Evolutionary conservation across 1,140 invertebrate species (phyloP).

Genomic region (Lordiphosa stackelbergi): DNA sequence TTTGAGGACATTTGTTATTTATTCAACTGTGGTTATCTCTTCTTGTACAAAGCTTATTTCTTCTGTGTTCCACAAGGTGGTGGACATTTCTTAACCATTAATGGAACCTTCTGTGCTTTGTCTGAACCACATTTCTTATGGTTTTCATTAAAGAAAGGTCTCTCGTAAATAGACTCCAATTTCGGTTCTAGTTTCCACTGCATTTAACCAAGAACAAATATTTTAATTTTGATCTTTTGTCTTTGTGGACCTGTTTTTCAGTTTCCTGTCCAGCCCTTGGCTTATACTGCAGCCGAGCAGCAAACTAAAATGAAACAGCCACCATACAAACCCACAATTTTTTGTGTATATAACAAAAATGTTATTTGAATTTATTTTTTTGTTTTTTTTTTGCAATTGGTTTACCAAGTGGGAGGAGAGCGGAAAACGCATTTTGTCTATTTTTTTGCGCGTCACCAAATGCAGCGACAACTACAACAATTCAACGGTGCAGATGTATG

Average conservation of each 20-base stretch:
- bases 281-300: slow-evolving; percentile 30
- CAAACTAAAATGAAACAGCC: slow-evolving; percentile 50
- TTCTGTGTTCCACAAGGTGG: no score
- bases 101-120: no score
- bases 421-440: slow-evolving; percentile 55
- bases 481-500: slow-evolving; percentile 25
- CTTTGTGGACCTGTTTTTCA: background rate
- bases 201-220: no score
- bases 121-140: no score
- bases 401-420: background rate
- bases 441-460: slow-evolving; percentile 53
- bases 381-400: slow-evolving; percentile 28
- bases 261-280: slow-evolving; percentile 30
- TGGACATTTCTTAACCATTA: no score
- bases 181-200: no score
- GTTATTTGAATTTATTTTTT: slow-evolving; percentile 72
- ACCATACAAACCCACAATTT: slow-evolving; percentile 19
- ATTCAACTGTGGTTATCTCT: no score
- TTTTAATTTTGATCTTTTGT: no score
- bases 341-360: slow-evolving; percentile 60
- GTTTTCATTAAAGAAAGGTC: no score
- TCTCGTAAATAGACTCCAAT: no score
- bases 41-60: no score
- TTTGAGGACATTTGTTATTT: no score
- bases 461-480: slow-evolving; percentile 55